These are phyloP conservation scores for Aplochiton taeniatus DNA, from an alignment of 2,797 vertebrate genomes.

Conservation along the genomic window DNA sequence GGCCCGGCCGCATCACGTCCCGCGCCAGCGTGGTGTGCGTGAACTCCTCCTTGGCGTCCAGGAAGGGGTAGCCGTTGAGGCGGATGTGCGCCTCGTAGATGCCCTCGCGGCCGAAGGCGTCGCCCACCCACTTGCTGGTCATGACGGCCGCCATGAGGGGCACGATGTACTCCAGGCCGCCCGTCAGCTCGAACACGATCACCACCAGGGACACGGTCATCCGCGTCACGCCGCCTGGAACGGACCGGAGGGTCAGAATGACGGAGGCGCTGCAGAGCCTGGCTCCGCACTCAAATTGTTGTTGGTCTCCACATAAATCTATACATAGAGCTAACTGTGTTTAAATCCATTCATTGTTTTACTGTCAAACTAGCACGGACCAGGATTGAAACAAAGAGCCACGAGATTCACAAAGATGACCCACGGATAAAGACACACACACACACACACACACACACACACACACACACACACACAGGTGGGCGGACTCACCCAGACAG, in stretches of 20 bases:
- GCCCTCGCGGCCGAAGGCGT: conserved; percentile 96
- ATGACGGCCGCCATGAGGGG: conserved; percentile 99
- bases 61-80: conserved; percentile 96
- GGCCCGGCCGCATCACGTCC: conserved; percentile 95
- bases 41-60: conserved; percentile 98
- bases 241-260: neutral
- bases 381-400: too few relatives aligned
- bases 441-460: neutral
- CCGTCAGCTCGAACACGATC: conserved; percentile 97
- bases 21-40: conserved; percentile 94
- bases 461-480: neutral
- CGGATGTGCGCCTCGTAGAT: conserved; percentile 98
- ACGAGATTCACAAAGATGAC: neutral
- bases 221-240: conserved; percentile 93
- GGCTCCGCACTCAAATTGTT: too few relatives aligned
- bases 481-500: conserved; percentile 86
- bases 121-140: conserved; percentile 99
- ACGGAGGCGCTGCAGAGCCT: too few relatives aligned
- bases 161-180: conserved; percentile 97
- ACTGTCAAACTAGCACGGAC: too few relatives aligned
- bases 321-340: too few relatives aligned
- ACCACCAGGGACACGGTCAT: conserved; percentile 99
- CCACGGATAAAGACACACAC: neutral
- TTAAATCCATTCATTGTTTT: too few relatives aligned
- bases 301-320: too few relatives aligned